A percentile compares a stretch with the other conserved stretches of the same genome.
phyloP scores from a whole-genome alignment of 2,797 vertebrate species.

The Hydrolagus colliei region DNA sequence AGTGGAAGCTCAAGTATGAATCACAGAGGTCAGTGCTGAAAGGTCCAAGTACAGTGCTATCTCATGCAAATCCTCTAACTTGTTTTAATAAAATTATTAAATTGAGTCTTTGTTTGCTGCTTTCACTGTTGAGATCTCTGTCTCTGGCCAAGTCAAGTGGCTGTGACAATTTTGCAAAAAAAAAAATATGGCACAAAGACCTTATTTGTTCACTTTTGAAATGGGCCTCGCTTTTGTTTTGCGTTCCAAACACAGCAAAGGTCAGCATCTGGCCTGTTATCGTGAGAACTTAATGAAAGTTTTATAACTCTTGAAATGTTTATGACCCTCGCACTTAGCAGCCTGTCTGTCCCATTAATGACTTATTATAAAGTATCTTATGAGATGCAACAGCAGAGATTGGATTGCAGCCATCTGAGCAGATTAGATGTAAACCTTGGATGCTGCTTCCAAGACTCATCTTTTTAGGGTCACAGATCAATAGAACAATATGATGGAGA shows the following conservation, averaged over 20 bases:
- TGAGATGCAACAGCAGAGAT: slow-evolving; percentile 42
- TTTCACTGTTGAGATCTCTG: slow-evolving; percentile 74
- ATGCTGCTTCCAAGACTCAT: neutral
- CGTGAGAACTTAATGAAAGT: slow-evolving; percentile 83
- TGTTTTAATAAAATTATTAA: slow-evolving; percentile 53
- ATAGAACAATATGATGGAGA: slow-evolving; percentile 6
- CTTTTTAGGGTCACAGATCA: neutral
- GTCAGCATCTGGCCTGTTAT: slow-evolving; percentile 65
- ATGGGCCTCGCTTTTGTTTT: slow-evolving; percentile 48
- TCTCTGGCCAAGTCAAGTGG: slow-evolving; percentile 73
- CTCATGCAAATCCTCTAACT: slow-evolving; percentile 26
- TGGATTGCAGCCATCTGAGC: slow-evolving; percentile 38
- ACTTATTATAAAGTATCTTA: slow-evolving; percentile 43
- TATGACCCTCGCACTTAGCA: slow-evolving; percentile 68
- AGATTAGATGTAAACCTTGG: slow-evolving; percentile 10
- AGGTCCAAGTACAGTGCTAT: neutral
- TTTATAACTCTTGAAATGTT: slow-evolving; percentile 82
- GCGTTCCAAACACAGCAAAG: slow-evolving; percentile 43
- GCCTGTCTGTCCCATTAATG: slow-evolving; percentile 65
- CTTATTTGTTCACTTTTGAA: slow-evolving; percentile 57
- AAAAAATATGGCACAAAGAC: slow-evolving; percentile 63
- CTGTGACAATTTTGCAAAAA: slow-evolving; percentile 73
- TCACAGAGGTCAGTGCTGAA: neutral
- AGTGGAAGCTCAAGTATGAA: neutral
- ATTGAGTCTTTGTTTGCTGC: slow-evolving; percentile 70